Percentiles rank a stretch among this genome's conserved stretches.
These are phyloP conservation scores for Philereme vetulata DNA, from an alignment of 2,888 invertebrate genomes.

Conservation along the genomic window DNA sequence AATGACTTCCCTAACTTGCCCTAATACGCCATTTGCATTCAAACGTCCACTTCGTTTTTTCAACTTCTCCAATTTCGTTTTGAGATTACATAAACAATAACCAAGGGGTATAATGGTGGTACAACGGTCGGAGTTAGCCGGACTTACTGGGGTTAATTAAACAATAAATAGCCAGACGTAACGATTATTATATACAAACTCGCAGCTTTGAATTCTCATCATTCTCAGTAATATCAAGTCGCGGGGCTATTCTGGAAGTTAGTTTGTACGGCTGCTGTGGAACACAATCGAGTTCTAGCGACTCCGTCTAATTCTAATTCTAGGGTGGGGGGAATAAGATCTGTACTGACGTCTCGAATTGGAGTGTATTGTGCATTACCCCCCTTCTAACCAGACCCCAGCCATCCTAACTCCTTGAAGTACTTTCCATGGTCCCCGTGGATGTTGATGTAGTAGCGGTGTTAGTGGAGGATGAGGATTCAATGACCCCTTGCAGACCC, in stretches of 20 bases:
- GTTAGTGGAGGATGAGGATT: no score
- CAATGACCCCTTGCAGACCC: no score
- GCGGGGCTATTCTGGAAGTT: conserved; percentile 54
- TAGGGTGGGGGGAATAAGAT: no score
- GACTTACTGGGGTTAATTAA: conserved; percentile 67
- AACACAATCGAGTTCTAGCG: not conserved
- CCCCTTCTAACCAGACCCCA: no score
- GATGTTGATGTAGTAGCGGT: no score
- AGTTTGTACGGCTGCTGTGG: conserved; percentile 8
- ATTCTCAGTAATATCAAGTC: conserved; percentile 79
- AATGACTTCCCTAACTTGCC: conserved; percentile 25
- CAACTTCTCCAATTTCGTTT: conserved; percentile 66
- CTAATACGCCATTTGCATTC: conserved; percentile 38
- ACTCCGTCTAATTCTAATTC: no score
- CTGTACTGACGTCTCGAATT: no score
- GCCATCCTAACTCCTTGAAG: no score
- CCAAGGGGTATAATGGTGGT: conserved; percentile 56
- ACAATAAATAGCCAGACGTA: conserved; percentile 77
- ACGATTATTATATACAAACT: conserved; percentile 80
- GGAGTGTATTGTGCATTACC: no score
- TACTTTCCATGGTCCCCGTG: no score
- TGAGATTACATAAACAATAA: conserved; percentile 71
- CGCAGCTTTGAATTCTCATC: conserved; percentile 80
- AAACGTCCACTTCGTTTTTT: conserved; percentile 47
- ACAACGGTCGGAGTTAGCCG: conserved; percentile 54